Percentiles rank a stretch among this genome's conserved stretches.
These are phyloP conservation scores for Tinamus guttatus DNA, from an alignment of 2,113 vertebrate species.

Conservation along the genomic window DNA sequence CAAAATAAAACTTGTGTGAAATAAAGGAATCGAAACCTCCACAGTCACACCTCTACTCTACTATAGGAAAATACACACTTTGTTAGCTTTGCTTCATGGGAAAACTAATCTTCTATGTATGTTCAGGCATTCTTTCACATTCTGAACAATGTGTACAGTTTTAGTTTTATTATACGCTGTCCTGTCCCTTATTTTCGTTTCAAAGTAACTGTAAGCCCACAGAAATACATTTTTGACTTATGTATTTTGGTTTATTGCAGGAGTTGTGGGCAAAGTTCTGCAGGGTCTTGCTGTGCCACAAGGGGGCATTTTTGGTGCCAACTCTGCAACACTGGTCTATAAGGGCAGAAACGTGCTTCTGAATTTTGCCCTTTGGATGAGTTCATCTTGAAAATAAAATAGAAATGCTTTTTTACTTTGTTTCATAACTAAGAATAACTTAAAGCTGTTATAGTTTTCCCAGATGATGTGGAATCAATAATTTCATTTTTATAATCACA, in stretches of 20 bases:
- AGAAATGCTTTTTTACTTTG: neutral
- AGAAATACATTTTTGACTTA: neutral
- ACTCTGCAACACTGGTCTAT: neutral
- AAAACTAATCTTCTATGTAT: neutral
- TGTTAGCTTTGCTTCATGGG: neutral
- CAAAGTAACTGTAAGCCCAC: neutral
- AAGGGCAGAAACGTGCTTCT: neutral
- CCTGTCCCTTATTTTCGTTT: neutral
- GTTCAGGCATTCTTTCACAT: neutral
- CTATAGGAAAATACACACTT: neutral
- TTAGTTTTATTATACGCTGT: neutral
- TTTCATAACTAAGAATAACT: neutral
- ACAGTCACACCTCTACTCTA: neutral
- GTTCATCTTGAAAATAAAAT: neutral
- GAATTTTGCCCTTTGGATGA: neutral
- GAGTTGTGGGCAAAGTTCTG: neutral
- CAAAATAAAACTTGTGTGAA: neutral
- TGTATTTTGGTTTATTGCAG: neutral
- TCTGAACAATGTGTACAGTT: neutral
- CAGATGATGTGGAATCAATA: neutral
- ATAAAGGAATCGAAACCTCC: neutral
- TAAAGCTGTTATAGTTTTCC: neutral
- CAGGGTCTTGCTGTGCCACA: conserved; percentile 27
- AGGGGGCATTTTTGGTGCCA: conserved; percentile 51
- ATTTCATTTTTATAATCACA: neutral